Base-by-base conservation (phyloP, 2,797 vertebrate genomes). In the Hemitrygon akajei region DNA sequence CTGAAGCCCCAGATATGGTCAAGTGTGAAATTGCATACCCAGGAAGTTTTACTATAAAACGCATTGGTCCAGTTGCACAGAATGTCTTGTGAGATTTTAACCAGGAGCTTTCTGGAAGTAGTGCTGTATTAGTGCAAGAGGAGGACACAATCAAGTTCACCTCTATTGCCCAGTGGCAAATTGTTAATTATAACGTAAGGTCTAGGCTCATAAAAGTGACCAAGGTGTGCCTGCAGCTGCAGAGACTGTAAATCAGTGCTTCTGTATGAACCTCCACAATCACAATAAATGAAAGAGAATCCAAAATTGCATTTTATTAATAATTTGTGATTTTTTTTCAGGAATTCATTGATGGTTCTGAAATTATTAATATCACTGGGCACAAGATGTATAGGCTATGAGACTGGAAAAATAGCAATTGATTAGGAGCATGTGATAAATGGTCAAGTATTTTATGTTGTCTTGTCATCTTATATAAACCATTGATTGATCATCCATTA, bases 401-500 rank as follows among this genome's bases (percentile, higher is more conserved):
- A 76, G 63, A 82, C 10, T 73, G 40, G 60, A 93, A 66, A 73
- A 75, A 94, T 73, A 73, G 20, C 93, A 93, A 73, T 75, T 79
- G 63, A 47, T 94, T 69, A 93, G 89, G 22, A 89, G 47, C 40
- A 75, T 91, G 82, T 94, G 94, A 93, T 93, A 76, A 92, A 94
- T 91, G 89, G 82, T 93, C 76, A n/a, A 56, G 40, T 47, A 25
- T 91, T 66, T 93, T 63, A 37, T 81, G 63, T 56, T 87, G 79
- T 66, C 71, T 75, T 40, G 60, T 60, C 80, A 71, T 76, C 40
- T 73, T 79, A n/a, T 34, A 81, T 81, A 56, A 76, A 71, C 69
- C 82, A 91, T 69, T 94, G 91, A 94, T 92, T 80, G 93, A 75
- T 37, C 73, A 92, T 79, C 94, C 81, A 73, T 94, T 94, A 91